Conservation (phyloP, 2,797 vertebrate species). For the Triplophysa yarkandensis region DNA sequence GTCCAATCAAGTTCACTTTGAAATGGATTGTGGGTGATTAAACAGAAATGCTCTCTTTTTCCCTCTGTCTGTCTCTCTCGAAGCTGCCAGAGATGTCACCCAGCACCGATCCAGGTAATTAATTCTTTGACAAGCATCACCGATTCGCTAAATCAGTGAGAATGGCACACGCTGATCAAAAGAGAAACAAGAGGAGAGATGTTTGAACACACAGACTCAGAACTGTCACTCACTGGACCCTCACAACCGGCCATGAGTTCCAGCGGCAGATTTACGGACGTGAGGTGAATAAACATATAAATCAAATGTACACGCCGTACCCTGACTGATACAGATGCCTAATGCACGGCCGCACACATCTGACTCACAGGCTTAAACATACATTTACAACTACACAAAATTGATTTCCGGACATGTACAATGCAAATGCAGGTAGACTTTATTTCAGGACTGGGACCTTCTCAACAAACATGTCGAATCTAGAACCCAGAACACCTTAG, state of each 20-base stretch:
- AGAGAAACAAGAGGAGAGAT: conserved; percentile 75
- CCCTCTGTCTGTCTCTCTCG: conserved; percentile 20
- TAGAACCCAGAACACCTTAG: too few relatives aligned
- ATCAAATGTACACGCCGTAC: background rate
- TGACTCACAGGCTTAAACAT: conserved; percentile 33
- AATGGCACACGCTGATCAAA: conserved; percentile 80
- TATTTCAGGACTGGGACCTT: conserved; percentile 55
- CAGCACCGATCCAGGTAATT: conserved; percentile 82
- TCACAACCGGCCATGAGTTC: conserved; percentile 33
- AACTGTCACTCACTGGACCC: conserved; percentile 65
- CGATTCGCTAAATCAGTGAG: conserved; percentile 83
- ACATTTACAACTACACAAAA: conserved; percentile 23
- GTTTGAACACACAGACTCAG: conserved; percentile 74
- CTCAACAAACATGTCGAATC: background rate
- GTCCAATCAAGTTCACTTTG: conserved; percentile 81
- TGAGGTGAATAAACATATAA: conserved; percentile 34
- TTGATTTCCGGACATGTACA: conserved; percentile 48
- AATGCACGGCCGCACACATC: conserved; percentile 14
- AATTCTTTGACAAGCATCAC: conserved; percentile 83
- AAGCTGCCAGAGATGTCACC: conserved; percentile 73
- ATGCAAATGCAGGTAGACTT: conserved; percentile 61
- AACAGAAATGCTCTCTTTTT: conserved; percentile 64
- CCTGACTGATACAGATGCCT: background rate
- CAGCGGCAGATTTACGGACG: conserved; percentile 29
- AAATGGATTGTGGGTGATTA: conserved; percentile 82